Evolutionary conservation across 2,113 vertebrate genomes (phyloP).

Genomic region (Bujurquina vittata): DNA sequence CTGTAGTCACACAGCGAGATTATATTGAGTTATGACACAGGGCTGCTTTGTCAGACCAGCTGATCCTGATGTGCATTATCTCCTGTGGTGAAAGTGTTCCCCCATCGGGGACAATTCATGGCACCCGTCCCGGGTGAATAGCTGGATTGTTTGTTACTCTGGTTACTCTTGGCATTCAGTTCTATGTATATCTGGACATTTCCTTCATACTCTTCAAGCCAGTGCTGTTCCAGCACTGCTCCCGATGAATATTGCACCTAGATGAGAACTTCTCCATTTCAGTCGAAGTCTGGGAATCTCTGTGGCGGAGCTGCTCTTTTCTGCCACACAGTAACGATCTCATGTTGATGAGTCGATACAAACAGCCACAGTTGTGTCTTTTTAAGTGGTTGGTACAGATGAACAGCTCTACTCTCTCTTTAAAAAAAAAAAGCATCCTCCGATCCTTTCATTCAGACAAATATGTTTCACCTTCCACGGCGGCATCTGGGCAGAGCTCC

Average conservation of each 20-base stretch:
- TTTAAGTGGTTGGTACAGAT: background rate
- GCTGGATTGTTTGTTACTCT: background rate
- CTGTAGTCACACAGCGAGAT: background rate
- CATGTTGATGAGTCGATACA: background rate
- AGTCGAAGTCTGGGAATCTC: background rate
- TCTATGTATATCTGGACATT: background rate
- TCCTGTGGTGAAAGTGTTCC: background rate
- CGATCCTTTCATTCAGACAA: background rate
- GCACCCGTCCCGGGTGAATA: background rate
- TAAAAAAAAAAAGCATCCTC: background rate
- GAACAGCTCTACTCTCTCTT: background rate
- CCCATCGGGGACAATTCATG: background rate
- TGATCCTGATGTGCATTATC: background rate
- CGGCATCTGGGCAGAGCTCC: slow-evolving; percentile 32
- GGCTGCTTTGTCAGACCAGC: background rate
- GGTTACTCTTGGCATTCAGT: background rate
- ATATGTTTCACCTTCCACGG: slow-evolving; percentile 51
- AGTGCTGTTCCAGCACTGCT: background rate
- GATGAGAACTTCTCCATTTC: background rate
- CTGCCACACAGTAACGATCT: background rate
- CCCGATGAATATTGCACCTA: background rate
- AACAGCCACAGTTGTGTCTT: background rate
- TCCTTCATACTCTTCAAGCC: background rate
- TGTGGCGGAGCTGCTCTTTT: background rate
- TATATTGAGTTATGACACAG: background rate